Percentiles rank a stretch among this genome's conserved stretches.
Evolutionary conservation across 2,113 vertebrate species (phyloP).

Genomic region (Accipiter cooperii): DNA sequence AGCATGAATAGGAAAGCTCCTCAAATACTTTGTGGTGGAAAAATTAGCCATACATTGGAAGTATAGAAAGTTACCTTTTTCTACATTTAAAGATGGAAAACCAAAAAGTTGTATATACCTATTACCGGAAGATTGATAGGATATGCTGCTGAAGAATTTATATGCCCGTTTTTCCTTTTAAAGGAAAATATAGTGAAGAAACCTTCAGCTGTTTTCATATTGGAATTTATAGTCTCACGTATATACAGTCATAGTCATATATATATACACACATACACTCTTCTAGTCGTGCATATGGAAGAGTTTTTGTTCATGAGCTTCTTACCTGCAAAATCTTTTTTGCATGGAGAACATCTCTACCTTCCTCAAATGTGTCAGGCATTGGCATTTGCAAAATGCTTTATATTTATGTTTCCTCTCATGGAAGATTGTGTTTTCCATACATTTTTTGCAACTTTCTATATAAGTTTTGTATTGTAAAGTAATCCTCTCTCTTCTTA

Average conservation of each 20-base stretch:
- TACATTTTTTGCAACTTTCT: background rate
- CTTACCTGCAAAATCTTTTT: background rate
- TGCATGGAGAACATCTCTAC: background rate
- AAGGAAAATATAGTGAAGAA: background rate
- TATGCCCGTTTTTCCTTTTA: background rate
- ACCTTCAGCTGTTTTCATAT: background rate
- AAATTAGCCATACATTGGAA: background rate
- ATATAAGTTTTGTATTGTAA: background rate
- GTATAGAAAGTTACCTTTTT: background rate
- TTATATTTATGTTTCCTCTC: background rate
- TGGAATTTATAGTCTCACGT: background rate
- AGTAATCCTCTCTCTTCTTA: background rate
- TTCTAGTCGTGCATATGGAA: background rate
- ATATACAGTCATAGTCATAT: background rate
- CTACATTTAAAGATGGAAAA: background rate
- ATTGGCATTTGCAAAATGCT: background rate
- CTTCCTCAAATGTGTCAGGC: background rate
- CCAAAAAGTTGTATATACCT: background rate
- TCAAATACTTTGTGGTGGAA: background rate
- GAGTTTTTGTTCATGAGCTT: background rate
- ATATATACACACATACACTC: background rate
- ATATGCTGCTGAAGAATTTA: background rate
- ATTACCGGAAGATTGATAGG: background rate
- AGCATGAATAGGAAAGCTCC: background rate
- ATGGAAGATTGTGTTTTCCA: background rate